A percentile compares a stretch with the other conserved stretches of the same genome.
Conservation (phyloP, 1,140 invertebrate species). For the Caerostris darwini region DNA sequence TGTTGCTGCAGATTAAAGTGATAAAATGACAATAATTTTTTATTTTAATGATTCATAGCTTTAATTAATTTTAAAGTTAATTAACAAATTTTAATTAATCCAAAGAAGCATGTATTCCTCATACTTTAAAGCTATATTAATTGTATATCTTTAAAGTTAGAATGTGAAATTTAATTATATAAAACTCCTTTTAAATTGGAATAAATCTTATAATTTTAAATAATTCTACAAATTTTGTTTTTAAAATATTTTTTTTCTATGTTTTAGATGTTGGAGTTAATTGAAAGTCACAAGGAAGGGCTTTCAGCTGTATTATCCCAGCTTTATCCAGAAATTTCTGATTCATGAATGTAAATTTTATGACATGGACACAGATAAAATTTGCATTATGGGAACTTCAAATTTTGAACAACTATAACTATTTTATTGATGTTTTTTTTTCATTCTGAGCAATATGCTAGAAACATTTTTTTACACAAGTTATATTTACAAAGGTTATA, state of each 20-base stretch:
- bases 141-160: too few relatives aligned
- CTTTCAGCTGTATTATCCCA: background rate
- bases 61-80: too few relatives aligned
- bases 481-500: background rate
- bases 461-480: background rate
- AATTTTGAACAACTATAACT: background rate
- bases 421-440: background rate
- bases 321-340: background rate
- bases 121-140: too few relatives aligned
- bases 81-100: too few relatives aligned
- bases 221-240: too few relatives aligned
- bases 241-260: background rate
- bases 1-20: too few relatives aligned
- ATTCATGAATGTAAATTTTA: background rate
- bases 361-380: background rate
- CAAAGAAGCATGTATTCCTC: too few relatives aligned
- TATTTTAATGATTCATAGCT: too few relatives aligned
- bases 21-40: too few relatives aligned
- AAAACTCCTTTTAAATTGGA: too few relatives aligned
- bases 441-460: background rate
- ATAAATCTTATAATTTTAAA: too few relatives aligned
- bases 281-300: background rate
- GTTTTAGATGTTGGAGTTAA: constrained; percentile 53
- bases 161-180: too few relatives aligned
- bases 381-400: background rate